Evolutionary conservation across 2,888 invertebrate genomes (phyloP), one percentile per base, ranked within the genome.

Genomic region (Platycheirus albimanus): DNA sequence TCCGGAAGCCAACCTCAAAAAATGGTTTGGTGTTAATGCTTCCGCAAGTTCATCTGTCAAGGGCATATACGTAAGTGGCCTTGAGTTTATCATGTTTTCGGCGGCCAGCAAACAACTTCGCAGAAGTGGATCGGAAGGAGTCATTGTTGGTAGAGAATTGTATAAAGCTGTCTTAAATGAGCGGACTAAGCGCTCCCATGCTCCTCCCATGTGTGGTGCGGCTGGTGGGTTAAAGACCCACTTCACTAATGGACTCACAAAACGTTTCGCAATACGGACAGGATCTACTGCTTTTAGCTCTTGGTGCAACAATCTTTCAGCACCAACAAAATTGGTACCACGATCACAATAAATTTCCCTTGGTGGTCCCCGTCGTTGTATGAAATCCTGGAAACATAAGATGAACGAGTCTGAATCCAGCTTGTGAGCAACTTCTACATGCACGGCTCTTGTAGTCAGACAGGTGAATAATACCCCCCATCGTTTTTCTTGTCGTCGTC

Each of bases 211-310:
- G 19, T 86, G 86, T 6, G 87, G 86, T 7, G 86, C 47, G 0
- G 76, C 70, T 7, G 85, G 87, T 0, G 86, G 85, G 30, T 85
- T 87, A 24, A 86, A 86, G 5, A 69, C 61, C 85, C 85, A 86
- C 17, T 78, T 64, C 1, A 85, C 52, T 13, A 19, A 43, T 38
- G 52, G 30, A 11, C 15, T 54, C 0, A 49, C 10, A 3, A 43
- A 10, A 19, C 6, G 43, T 43, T 43, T 17, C 3, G 17, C 19
- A 10, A 43, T 19, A 17, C 2, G 8, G 5, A 4, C 19, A 19
- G 43, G 43, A 43, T 43, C 43, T 1, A 43, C n/a, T n/a, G n/a
- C n/a, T n/a, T n/a, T n/a, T n/a, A n/a, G n/a, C n/a, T n/a, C n/a
- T n/a, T n/a, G n/a, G n/a, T n/a, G n/a, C n/a, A n/a, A n/a, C n/a